phyloP scores from a whole-genome alignment of 2,888 invertebrate species.

The Polietes domitor region DNA sequence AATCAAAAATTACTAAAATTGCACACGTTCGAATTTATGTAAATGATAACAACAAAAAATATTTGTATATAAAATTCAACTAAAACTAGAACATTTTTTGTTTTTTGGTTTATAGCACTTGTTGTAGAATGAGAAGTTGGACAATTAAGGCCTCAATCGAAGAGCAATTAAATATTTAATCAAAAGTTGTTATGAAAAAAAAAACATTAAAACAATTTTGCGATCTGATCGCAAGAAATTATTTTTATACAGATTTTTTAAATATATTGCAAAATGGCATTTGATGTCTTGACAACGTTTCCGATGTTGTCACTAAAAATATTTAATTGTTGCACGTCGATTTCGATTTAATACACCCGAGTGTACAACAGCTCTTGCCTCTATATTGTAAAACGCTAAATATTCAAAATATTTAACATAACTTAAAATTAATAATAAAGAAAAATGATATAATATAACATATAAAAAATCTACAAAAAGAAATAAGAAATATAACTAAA shows the following conservation, averaged over 20 bases:
- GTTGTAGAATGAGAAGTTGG: not conserved
- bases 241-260: no score
- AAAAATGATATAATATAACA: not conserved
- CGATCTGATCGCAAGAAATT: no score
- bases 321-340: no score
- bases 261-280: no score
- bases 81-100: not conserved
- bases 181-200: no score
- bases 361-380: not conserved
- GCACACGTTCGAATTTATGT: constrained; percentile 8
- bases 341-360: not conserved
- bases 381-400: not conserved
- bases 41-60: not conserved
- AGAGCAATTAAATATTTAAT: no score
- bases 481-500: not conserved
- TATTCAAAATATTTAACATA: not conserved
- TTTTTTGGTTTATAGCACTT: not conserved
- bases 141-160: no score
- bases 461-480: not conserved
- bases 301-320: no score
- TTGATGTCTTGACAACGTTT: no score
- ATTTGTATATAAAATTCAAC: not conserved
- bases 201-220: not conserved
- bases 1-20: constrained; percentile 32
- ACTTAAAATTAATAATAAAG: not conserved